Conservation (phyloP, 2,797 vertebrate species). For the Orientallactaga sibirica region DNA sequence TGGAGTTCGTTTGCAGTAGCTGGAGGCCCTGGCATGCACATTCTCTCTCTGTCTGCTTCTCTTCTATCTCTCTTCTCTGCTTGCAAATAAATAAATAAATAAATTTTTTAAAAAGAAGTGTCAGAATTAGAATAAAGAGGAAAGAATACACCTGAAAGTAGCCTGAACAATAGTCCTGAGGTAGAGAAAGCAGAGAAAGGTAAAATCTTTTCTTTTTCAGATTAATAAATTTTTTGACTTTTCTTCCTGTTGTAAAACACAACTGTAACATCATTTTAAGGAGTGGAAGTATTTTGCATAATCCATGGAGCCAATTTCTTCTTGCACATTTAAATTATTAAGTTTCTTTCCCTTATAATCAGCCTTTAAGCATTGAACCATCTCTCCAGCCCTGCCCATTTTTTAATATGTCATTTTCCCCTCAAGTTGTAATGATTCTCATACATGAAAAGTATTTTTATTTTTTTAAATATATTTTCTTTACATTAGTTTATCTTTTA, state of each 20-base stretch:
- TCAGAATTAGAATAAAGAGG: neutral
- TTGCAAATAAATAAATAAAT: too few relatives aligned
- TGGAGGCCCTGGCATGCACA: too few relatives aligned
- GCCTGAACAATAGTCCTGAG: neutral
- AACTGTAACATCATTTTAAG: conserved; percentile 10
- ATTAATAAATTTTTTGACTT: neutral
- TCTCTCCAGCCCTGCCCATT: neutral
- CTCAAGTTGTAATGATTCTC: neutral
- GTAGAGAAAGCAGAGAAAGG: neutral
- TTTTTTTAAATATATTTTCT: neutral
- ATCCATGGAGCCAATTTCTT: conserved; percentile 27
- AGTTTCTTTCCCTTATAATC: neutral
- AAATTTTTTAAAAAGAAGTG: neutral
- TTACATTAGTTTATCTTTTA: neutral
- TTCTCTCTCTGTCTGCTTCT: too few relatives aligned
- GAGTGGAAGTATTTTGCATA: neutral
- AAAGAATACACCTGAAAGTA: too few relatives aligned
- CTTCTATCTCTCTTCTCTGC: too few relatives aligned
- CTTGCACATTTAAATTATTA: neutral
- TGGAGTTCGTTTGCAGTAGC: too few relatives aligned
- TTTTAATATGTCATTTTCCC: neutral
- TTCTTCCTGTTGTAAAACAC: neutral
- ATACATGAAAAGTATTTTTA: neutral
- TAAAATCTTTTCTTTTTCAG: neutral
- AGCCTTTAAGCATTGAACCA: neutral